These are phyloP conservation scores for Drosophila gaucha DNA, from an alignment of 2,888 invertebrate genomes.

Conservation along the genomic window DNA sequence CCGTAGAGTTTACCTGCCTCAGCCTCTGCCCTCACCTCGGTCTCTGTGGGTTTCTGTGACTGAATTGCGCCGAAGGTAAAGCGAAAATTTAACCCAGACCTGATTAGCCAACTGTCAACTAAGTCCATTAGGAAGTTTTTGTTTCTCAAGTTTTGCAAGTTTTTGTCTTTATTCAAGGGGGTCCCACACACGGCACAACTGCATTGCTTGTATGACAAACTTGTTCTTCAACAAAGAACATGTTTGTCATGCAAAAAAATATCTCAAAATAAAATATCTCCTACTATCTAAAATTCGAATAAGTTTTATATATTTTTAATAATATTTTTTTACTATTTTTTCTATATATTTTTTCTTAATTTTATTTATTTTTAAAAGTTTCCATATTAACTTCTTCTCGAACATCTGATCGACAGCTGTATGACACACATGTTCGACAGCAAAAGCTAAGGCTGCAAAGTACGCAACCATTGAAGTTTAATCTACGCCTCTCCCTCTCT, in stretches of 20 bases:
- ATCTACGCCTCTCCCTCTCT: background rate
- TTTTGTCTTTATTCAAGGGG: too few relatives aligned
- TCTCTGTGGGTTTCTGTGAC: slow-evolving; percentile 28
- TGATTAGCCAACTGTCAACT: background rate
- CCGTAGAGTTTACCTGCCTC: slow-evolving; percentile 37
- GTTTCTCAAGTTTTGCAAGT: background rate
- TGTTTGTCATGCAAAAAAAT: too few relatives aligned
- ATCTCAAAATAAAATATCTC: background rate
- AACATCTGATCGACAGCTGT: background rate
- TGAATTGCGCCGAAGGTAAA: background rate
- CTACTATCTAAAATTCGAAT: background rate
- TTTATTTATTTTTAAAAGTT: background rate
- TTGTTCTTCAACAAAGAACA: too few relatives aligned
- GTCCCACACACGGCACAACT: too few relatives aligned
- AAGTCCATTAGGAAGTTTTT: background rate
- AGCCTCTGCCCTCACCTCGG: slow-evolving; percentile 2
- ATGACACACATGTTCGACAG: slow-evolving; percentile 3
- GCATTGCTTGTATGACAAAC: too few relatives aligned
- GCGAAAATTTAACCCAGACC: background rate
- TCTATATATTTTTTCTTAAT: background rate
- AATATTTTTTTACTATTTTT: too few relatives aligned
- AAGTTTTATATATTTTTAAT: too few relatives aligned
- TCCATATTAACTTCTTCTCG: too few relatives aligned
- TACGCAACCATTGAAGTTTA: background rate
- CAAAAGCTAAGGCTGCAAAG: background rate